Evolutionary conservation across 1,140 invertebrate species (phyloP).

Genomic region (Drosophila nigromelanica): DNA sequence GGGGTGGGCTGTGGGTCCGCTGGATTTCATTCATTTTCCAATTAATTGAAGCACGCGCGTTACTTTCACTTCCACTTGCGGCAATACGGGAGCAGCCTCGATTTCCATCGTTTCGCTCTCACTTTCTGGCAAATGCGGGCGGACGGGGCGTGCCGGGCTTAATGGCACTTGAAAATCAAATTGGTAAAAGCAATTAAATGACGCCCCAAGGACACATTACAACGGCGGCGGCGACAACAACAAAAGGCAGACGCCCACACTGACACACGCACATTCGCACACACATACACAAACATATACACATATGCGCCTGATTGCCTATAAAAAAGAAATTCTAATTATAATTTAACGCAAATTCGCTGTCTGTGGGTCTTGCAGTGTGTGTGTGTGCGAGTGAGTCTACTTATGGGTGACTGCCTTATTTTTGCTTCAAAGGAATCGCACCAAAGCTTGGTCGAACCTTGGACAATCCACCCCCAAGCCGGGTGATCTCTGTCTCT

Average conservation of each 20-base stretch:
- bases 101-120: slow-evolving; percentile 55
- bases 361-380: slow-evolving; percentile 33
- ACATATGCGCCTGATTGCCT: slow-evolving; percentile 63
- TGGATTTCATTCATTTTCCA: slow-evolving; percentile 76
- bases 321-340: slow-evolving; percentile 83
- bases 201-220: slow-evolving; percentile 84
- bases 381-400: slow-evolving; percentile 26
- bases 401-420: slow-evolving; percentile 55
- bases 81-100: slow-evolving; percentile 4
- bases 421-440: slow-evolving; percentile 62
- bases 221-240: slow-evolving; percentile 58
- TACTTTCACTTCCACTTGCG: slow-evolving; percentile 70
- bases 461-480: slow-evolving; percentile 52
- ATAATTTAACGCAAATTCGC: slow-evolving; percentile 80
- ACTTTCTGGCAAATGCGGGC: slow-evolving; percentile 63
- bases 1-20: neutral
- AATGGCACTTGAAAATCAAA: slow-evolving; percentile 84
- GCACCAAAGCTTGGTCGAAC: slow-evolving; percentile 31
- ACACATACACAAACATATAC: slow-evolving; percentile 31
- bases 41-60: slow-evolving; percentile 80
- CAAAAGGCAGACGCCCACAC: slow-evolving; percentile 36
- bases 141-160: slow-evolving; percentile 67
- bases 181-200: slow-evolving; percentile 84
- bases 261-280: slow-evolving; percentile 21
- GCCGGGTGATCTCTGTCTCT: slow-evolving; percentile 25